Evolutionary conservation across 2,888 invertebrate genomes (phyloP).

Genomic region (Lasioglossum calceatum): DNA sequence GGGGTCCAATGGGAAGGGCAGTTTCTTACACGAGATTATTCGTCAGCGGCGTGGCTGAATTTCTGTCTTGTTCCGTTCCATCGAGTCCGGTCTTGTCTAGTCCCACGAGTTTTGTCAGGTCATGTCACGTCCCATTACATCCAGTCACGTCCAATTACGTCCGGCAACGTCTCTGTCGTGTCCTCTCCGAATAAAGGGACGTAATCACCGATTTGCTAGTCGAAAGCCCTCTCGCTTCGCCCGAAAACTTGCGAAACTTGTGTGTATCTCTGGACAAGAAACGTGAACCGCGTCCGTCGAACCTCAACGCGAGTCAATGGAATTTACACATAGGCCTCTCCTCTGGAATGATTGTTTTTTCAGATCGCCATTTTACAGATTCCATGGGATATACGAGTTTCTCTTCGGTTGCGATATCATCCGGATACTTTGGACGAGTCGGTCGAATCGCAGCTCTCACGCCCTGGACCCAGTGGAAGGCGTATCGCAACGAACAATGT

Average conservation of each 20-base stretch:
- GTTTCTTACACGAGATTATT: conserved; percentile 18
- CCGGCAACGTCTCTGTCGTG: conserved; percentile 17
- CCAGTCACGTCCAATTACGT: conserved; percentile 3
- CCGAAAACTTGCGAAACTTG: neutral
- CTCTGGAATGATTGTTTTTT: conserved; percentile 75
- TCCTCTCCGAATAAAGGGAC: conserved; percentile 1
- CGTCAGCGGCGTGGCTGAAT: conserved; percentile 6
- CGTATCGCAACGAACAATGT: conserved; percentile 22
- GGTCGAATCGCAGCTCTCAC: conserved; percentile 16
- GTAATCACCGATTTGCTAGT: conserved; percentile 6
- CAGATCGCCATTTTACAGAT: conserved; percentile 81
- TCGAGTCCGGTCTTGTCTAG: conserved; percentile 2
- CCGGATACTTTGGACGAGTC: conserved; percentile 11
- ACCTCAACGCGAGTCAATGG: conserved; percentile 22
- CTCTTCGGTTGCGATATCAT: conserved; percentile 37
- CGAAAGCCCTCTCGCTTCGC: neutral
- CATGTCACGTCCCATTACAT: conserved; percentile 5
- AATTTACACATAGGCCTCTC: conserved; percentile 38
- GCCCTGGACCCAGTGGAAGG: conserved; percentile 2
- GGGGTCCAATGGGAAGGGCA: neutral
- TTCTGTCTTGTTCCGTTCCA: conserved; percentile 8
- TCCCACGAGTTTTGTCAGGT: conserved; percentile 27
- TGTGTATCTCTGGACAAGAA: neutral
- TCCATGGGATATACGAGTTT: conserved; percentile 66
- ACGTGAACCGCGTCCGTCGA: conserved; percentile 13